These are phyloP conservation scores for Thalassaphorura encarpata DNA, from an alignment of 1,140 invertebrate species.

Conservation along the genomic window DNA sequence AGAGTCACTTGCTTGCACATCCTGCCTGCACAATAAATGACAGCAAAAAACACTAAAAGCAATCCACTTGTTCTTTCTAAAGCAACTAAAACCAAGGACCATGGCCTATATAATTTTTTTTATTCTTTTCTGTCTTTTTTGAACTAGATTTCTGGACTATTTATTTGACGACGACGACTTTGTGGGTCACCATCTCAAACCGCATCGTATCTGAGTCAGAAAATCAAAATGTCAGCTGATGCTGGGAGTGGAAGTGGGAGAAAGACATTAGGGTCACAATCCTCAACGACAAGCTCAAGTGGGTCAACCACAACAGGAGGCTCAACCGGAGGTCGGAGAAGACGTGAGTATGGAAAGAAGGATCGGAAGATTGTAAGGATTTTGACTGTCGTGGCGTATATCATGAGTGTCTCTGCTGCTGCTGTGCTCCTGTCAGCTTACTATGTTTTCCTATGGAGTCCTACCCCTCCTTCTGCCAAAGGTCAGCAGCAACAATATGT, in stretches of 20 bases:
- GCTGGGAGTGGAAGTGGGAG: background rate
- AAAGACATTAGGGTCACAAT: constrained; percentile 1
- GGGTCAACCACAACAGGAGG: background rate
- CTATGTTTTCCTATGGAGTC: constrained; percentile 93
- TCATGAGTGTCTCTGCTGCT: constrained; percentile 84
- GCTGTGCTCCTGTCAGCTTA: constrained; percentile 90
- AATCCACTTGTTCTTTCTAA: too few relatives aligned
- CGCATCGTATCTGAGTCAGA: too few relatives aligned
- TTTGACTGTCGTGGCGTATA: constrained; percentile 87
- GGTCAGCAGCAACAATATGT: background rate
- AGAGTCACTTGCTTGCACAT: too few relatives aligned
- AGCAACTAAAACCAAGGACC: too few relatives aligned
- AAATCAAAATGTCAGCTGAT: background rate
- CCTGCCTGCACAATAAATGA: too few relatives aligned
- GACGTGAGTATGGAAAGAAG: constrained; percentile 44
- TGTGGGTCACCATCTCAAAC: too few relatives aligned
- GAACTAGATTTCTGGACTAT: too few relatives aligned
- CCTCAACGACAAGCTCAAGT: background rate
- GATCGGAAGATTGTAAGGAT: constrained; percentile 83
- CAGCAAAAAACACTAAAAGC: too few relatives aligned
- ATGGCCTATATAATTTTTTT: too few relatives aligned
- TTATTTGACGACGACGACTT: too few relatives aligned
- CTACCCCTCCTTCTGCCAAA: constrained; percentile 36
- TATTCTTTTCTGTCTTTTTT: too few relatives aligned
- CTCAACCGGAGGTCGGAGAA: background rate